These are phyloP conservation scores for Telmatochromis sp. DNA, from an alignment of 2,113 vertebrate genomes.

Conservation along the genomic window DNA sequence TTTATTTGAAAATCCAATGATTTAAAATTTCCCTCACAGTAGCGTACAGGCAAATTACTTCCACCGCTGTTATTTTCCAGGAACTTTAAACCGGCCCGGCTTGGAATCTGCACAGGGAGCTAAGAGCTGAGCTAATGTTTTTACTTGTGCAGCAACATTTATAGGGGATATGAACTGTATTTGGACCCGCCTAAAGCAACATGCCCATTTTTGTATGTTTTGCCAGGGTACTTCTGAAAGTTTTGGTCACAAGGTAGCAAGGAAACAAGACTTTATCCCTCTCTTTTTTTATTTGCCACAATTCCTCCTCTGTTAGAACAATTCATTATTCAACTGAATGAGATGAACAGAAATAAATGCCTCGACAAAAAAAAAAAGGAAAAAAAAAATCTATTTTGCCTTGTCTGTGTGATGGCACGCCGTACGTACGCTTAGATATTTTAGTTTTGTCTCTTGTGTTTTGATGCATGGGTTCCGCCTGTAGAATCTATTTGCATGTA, in stretches of 20 bases:
- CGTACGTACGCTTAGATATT: constrained; percentile 13
- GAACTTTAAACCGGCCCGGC: background rate
- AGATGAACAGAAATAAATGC: background rate
- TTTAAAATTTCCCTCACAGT: constrained; percentile 42
- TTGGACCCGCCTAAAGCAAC: background rate
- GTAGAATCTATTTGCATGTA: constrained; percentile 66
- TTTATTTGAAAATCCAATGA: constrained; percentile 60
- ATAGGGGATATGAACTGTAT: background rate
- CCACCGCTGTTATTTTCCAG: constrained; percentile 33
- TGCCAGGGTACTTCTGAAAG: background rate
- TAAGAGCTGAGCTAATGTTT: constrained; percentile 6
- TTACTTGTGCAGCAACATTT: constrained; percentile 14
- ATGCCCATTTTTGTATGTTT: background rate
- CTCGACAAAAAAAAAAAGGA: background rate
- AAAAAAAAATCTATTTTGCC: background rate
- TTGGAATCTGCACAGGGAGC: background rate
- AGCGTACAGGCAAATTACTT: constrained; percentile 23
- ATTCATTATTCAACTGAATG: constrained; percentile 11
- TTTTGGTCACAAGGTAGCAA: background rate
- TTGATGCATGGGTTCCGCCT: constrained; percentile 55
- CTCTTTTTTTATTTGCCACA: background rate
- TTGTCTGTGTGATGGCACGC: background rate
- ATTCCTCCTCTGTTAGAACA: background rate
- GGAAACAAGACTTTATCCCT: background rate
- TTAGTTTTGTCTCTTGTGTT: constrained; percentile 42